Evolutionary conservation across 2,888 invertebrate genomes (phyloP).

Genomic region (Incurvaria masculella): DNA sequence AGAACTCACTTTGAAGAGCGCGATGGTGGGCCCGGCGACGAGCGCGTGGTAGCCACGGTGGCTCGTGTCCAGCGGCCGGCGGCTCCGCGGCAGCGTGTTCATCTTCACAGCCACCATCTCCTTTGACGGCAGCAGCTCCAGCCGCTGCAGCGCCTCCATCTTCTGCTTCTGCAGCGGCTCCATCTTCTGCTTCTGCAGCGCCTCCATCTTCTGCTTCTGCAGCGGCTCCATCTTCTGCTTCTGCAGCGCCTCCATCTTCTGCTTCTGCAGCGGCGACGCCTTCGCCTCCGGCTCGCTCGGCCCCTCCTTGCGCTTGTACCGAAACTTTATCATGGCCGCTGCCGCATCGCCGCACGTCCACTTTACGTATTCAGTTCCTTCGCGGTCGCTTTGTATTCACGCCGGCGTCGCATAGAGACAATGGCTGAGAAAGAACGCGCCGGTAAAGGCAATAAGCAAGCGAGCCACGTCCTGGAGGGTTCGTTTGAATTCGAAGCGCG

Average conservation of each 20-base stretch:
- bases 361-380: neutral
- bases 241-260: constrained; percentile 35
- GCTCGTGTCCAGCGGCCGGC: neutral
- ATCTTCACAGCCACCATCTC: constrained; percentile 42
- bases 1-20: constrained; percentile 47
- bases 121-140: constrained; percentile 46
- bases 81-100: constrained; percentile 43
- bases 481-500: constrained; percentile 32
- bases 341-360: too few species aligned
- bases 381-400: neutral
- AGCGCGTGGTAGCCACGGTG: constrained; percentile 16
- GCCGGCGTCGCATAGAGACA: neutral
- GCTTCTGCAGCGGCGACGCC: constrained; percentile 18
- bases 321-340: constrained; percentile 61
- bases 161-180: constrained; percentile 47
- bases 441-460: constrained; percentile 42
- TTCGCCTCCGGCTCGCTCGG: constrained; percentile 25
- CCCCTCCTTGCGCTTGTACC: constrained; percentile 62
- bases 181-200: constrained; percentile 23
- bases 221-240: constrained; percentile 49
- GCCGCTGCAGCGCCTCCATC: constrained; percentile 41
- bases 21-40: constrained; percentile 33
- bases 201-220: constrained; percentile 34
- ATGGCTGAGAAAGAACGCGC: constrained; percentile 16
- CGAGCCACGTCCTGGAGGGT: constrained; percentile 41